Evolutionary conservation across 2,888 invertebrate species (phyloP), one percentile per base, ranked within the genome.

Genomic region (Elysia crispata): DNA sequence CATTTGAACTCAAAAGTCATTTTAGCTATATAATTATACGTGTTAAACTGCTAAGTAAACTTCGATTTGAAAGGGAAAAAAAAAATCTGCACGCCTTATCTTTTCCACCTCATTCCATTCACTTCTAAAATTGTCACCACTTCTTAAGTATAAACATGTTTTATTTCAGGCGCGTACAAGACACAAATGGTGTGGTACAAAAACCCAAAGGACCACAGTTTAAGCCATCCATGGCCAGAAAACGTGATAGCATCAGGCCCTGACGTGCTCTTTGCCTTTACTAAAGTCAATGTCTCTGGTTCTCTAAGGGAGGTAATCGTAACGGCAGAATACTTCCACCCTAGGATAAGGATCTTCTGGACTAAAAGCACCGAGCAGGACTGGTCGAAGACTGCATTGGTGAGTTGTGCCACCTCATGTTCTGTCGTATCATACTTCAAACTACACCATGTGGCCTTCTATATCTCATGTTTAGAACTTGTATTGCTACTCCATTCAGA

Each of bases 151-250:
- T 11, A 3, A 41, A 41, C 41, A n/a, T 41, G 11, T 41, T 41
- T 41, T 41, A 41, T 28, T 30, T 11, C 67, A 86, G 86, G 86
- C 23, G 28, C 79, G 50, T 77, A 82, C 41, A 81, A 85, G 54
- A 84, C 85, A 30, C 82, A 88, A 75, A 76, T 89, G 30, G 62
- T 89, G 13, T 89, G 89, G 89, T 83, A 88, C 30, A 86, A 86
- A 66, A 86, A 88, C 57, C 87, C 88, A 0, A 80, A 66, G 13
- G 74, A 81, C 0, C 82, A 83, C 30, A 79, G 81, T 20, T 78
- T 86, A 20, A 28, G 67, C 23, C 67, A 78, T 13, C 81, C 83
- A 11, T 89, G 89, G 89, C 83, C 76, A 23, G 72, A 84, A 11
- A 85, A 85, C 70, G 81, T 88, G 31, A 82, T 89, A 1, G 83